phyloP scores from a whole-genome alignment of 2,888 invertebrate species.

The Rhodophaea formosa region DNA sequence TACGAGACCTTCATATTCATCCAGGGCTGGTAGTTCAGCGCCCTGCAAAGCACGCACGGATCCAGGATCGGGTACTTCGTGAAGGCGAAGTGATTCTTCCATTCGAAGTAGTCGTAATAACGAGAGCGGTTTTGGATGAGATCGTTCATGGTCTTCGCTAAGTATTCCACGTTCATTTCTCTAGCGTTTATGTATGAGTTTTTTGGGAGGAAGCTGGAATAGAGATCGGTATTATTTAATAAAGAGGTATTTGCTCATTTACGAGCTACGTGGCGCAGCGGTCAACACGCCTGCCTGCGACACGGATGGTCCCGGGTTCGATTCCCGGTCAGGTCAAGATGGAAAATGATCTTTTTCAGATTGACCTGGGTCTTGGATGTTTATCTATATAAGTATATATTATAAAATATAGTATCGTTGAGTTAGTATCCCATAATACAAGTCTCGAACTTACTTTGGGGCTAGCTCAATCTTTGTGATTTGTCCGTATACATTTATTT shows the following conservation, averaged over 20 bases:
- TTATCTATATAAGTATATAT: too few species aligned
- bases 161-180: conserved; percentile 32
- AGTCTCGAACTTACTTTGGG: too few species aligned
- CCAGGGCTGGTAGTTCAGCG: conserved; percentile 47
- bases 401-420: too few species aligned
- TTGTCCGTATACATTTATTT: too few species aligned
- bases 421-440: too few species aligned
- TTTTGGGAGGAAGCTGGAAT: conserved; percentile 50
- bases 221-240: conserved; percentile 16
- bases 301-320: too few species aligned
- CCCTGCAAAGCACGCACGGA: conserved; percentile 48
- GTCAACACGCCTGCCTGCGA: too few species aligned
- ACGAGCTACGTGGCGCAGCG: too few species aligned
- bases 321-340: too few species aligned
- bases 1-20: conserved; percentile 36
- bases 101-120: conserved; percentile 57
- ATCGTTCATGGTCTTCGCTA: conserved; percentile 48
- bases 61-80: conserved; percentile 40
- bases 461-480: too few species aligned
- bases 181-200: conserved; percentile 51
- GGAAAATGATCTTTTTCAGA: too few species aligned
- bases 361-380: too few species aligned
- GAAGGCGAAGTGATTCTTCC: conserved; percentile 55
- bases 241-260: background rate
- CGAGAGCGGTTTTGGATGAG: conserved; percentile 39